phyloP scores from a whole-genome alignment of 2,113 vertebrate genomes.

The Crotophaga sulcirostris region DNA sequence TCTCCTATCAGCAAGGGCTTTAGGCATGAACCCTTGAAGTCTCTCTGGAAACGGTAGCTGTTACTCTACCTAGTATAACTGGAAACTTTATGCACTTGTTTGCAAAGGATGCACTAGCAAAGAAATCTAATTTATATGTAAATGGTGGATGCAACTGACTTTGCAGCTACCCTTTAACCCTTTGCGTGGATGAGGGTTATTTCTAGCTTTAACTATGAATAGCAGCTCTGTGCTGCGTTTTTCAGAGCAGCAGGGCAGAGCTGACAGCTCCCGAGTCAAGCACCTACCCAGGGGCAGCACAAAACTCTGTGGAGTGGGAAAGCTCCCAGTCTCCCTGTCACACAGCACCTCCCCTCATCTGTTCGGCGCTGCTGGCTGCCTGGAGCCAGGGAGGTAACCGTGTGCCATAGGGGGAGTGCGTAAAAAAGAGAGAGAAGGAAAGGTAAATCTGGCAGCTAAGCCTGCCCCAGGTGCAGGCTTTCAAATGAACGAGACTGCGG shows the following conservation, averaged over 20 bases:
- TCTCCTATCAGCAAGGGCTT: not conserved
- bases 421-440: not conserved
- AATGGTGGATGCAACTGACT: not conserved
- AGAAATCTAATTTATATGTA: slow-evolving; percentile 55
- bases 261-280: not conserved
- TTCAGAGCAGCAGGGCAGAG: not conserved
- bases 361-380: not conserved
- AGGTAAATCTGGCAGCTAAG: not conserved
- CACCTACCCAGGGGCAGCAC: not conserved
- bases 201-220: slow-evolving; percentile 31
- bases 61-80: not conserved
- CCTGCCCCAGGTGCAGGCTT: not conserved
- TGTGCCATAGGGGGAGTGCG: not conserved
- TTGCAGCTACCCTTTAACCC: slow-evolving; percentile 34
- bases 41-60: not conserved
- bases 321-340: not conserved
- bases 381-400: not conserved
- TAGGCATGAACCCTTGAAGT: not conserved
- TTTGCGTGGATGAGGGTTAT: not conserved
- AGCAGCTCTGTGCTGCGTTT: not conserved
- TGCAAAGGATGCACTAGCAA: not conserved
- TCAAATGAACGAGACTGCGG: rapidly evolving
- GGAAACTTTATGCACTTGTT: not conserved
- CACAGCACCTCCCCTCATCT: not conserved
- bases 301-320: not conserved